Conservation (phyloP, 2,113 vertebrate species). For the Lichenostomus cassidix region DNA sequence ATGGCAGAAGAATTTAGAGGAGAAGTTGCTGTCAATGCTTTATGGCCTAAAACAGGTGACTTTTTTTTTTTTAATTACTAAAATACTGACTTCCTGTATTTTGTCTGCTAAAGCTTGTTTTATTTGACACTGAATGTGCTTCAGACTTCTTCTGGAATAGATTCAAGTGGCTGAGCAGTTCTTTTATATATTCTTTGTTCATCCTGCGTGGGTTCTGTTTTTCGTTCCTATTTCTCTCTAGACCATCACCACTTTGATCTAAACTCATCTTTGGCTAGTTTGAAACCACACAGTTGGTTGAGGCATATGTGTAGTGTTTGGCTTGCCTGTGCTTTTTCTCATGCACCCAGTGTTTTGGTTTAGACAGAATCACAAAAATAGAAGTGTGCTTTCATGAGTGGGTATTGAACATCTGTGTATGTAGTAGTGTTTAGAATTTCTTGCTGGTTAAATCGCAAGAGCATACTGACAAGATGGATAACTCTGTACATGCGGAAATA, state of each 20-base stretch:
- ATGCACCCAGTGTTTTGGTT: not conserved
- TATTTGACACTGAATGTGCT: not conserved
- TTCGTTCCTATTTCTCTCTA: not conserved
- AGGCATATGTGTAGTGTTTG: not conserved
- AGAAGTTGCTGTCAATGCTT: constrained; percentile 93
- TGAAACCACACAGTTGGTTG: not conserved
- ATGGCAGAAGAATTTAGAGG: constrained; percentile 98
- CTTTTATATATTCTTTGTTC: not conserved
- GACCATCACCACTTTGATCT: not conserved
- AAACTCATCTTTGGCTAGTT: not conserved
- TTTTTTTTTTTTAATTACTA: not conserved
- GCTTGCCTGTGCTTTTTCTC: not conserved
- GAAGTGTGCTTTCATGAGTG: not conserved
- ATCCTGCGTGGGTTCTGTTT: not conserved
- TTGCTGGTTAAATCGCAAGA: not conserved
- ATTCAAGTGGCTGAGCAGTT: not conserved
- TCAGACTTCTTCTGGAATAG: not conserved
- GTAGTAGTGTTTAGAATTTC: not conserved
- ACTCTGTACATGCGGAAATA: not conserved
- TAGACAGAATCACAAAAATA: not conserved
- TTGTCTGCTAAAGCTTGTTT: not conserved
- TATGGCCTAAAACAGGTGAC: constrained; percentile 94
- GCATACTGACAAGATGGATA: not conserved
- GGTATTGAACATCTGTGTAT: not conserved
- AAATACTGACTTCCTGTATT: not conserved